These are phyloP conservation scores for Dicerorhinus sumatrensis DNA, from an alignment of 2,113 vertebrate species.

Conservation along the genomic window DNA sequence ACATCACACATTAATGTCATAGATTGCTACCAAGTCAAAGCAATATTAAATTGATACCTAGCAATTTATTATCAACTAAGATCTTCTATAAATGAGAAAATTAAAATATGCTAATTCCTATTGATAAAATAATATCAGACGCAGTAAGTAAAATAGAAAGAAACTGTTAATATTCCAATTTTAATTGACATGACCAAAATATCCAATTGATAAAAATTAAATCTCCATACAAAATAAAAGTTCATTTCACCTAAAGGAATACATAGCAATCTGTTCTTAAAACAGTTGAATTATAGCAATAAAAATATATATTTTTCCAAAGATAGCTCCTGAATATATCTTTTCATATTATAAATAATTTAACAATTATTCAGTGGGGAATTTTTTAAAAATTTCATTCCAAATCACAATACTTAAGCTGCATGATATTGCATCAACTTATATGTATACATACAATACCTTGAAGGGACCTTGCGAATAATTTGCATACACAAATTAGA, in stretches of 20 bases:
- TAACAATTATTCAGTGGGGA: neutral
- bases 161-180: neutral
- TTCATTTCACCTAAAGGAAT: conserved; percentile 16
- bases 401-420: neutral
- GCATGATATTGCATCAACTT: neutral
- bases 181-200: conserved; percentile 57
- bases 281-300: neutral
- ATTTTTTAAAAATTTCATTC: neutral
- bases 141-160: neutral
- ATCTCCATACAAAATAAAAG: conserved; percentile 67
- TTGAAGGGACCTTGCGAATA: neutral
- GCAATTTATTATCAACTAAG: conserved; percentile 68
- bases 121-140: neutral
- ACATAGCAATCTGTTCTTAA: conserved; percentile 61
- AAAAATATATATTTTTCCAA: conserved; percentile 52
- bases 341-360: neutral
- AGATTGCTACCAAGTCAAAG: conserved; percentile 73
- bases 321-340: neutral
- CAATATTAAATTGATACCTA: conserved; percentile 48
- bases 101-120: neutral
- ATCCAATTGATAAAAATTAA: conserved; percentile 58
- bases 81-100: conserved; percentile 64
- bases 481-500: neutral
- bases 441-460: neutral
- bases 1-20: conserved; percentile 30